Evolutionary conservation across 2,797 vertebrate species (phyloP).

Genomic region (Monodelphis domestica): DNA sequence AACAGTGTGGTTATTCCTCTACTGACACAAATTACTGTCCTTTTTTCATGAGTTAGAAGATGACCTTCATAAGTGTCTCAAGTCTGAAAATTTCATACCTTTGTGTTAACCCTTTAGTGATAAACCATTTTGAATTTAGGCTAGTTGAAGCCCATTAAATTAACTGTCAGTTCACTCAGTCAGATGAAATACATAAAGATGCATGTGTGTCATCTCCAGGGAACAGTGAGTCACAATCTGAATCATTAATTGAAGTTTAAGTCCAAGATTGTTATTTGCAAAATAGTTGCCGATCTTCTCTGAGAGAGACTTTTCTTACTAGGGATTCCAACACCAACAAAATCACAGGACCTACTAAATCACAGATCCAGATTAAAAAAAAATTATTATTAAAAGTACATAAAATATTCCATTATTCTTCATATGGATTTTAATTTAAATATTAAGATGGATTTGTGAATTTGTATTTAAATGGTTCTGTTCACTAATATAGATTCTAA

Average conservation of each 20-base stretch:
- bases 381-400: background rate
- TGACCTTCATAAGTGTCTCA: background rate
- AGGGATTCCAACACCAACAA: background rate
- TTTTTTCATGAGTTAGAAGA: background rate
- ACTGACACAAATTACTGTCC: background rate
- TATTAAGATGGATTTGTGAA: background rate
- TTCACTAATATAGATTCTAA: background rate
- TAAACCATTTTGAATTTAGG: background rate
- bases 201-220: background rate
- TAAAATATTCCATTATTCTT: background rate
- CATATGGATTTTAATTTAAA: background rate
- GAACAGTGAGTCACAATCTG: background rate
- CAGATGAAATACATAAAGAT: background rate
- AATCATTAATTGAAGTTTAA: background rate
- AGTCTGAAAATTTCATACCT: background rate
- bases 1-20: background rate
- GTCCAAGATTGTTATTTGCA: background rate
- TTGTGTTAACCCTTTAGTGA: background rate
- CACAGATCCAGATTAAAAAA: background rate
- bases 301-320: background rate
- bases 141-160: background rate
- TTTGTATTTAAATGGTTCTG: background rate
- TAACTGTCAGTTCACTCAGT: background rate
- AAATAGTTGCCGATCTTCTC: background rate
- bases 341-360: background rate